Conservation (phyloP, 2,113 vertebrate species). For the Indri indri region DNA sequence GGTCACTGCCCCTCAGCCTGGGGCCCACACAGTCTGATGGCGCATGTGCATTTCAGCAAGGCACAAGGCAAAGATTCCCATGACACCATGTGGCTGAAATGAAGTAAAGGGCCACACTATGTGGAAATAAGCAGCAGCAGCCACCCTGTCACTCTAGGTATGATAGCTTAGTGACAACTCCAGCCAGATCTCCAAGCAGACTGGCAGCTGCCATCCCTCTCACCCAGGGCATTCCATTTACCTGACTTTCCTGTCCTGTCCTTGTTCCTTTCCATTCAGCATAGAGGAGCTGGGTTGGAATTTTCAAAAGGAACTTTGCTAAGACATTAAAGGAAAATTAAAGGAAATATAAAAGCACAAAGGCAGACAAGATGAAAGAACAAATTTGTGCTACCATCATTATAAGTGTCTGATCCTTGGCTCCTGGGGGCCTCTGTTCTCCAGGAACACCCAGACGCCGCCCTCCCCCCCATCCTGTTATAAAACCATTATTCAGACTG, state of each 20-base stretch:
- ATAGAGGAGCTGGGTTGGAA: background rate
- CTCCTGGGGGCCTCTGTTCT: slow-evolving; percentile 9
- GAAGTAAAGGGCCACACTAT: background rate
- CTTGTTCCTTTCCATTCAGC: background rate
- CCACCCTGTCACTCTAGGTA: background rate
- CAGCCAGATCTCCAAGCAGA: background rate
- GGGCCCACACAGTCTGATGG: background rate
- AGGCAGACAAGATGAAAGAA: slow-evolving; percentile 52
- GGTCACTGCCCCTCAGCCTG: background rate
- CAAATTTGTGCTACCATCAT: background rate
- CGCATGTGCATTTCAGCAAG: background rate
- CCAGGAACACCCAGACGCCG: background rate
- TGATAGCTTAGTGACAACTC: background rate
- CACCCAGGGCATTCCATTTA: background rate
- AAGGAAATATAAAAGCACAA: slow-evolving; percentile 47
- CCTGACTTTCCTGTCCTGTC: background rate
- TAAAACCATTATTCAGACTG: background rate
- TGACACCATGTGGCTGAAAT: background rate
- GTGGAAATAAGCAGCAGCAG: background rate
- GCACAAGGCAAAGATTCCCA: background rate
- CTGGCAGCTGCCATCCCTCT: background rate
- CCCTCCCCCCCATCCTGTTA: background rate
- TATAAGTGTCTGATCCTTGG: slow-evolving; percentile 37
- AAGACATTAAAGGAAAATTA: slow-evolving; percentile 69
- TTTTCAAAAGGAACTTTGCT: slow-evolving; percentile 63